Conservation (phyloP, 2,113 vertebrate species). For the Hydrolagus affinis region DNA sequence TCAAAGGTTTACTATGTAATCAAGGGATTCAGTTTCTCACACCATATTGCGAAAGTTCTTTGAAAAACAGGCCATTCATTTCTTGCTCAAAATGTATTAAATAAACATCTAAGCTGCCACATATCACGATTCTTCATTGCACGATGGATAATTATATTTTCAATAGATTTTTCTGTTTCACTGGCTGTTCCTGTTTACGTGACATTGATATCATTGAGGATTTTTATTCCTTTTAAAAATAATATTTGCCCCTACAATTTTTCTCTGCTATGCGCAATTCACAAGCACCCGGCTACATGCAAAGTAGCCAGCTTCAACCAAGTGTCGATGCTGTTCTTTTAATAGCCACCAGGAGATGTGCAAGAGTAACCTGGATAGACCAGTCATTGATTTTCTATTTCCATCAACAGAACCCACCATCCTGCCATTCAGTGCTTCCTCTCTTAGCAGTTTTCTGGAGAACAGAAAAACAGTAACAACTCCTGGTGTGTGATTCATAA, state of each 20-base stretch:
- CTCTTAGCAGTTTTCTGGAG: background rate
- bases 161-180: background rate
- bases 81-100: background rate
- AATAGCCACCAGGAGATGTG: background rate
- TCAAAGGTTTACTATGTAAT: background rate
- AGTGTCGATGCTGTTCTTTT: background rate
- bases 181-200: background rate
- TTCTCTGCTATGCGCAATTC: background rate
- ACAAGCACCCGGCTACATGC: background rate
- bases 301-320: background rate
- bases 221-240: background rate
- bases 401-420: background rate
- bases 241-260: background rate
- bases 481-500: background rate
- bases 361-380: background rate
- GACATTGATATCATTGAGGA: background rate
- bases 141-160: background rate
- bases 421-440: background rate
- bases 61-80: background rate
- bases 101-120: background rate
- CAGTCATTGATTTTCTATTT: background rate
- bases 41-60: background rate
- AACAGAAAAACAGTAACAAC: background rate
- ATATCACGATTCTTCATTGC: background rate
- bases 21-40: background rate